Evolutionary conservation across 2,797 vertebrate genomes (phyloP), one percentile per base, ranked within the genome.

Genomic region (Myioborus miniatus): DNA sequence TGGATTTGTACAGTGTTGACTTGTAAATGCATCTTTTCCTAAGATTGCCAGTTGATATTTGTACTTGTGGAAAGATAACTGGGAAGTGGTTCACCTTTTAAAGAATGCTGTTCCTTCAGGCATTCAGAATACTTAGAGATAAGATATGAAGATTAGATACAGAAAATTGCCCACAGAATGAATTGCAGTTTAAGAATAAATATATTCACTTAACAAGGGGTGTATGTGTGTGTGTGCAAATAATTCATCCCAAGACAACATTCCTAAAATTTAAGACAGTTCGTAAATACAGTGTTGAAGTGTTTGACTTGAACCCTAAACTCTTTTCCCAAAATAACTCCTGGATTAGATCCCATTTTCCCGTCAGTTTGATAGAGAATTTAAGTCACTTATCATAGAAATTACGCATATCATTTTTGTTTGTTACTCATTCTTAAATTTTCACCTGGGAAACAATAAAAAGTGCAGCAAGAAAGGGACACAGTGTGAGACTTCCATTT

Each of bases 401-500:
- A 81, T 44, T 78, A 55, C 2, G 8, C 75, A 62, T 87, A 81
- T 87, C 87, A 92, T 88, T 77, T 86, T 92, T 93, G 82, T 69
- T 87, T 17, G 34, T 89, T 90, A 82, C 67, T 95, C 94, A 94
- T 94, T 91, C 92, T 79, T 56, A 71, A 92, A 83, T 91, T 93
- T 96, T 78, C 85, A 96, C 87, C 83, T 55, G 55, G 63, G 47
- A 91, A 69, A 75, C 43, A 75, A 20, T 63, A 47, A 68, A 84
- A 97, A 94, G 49, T 69, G 67, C 44, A 87, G 29, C 46, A 86
- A 86, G 59, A 91, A 55, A 93, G 63, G 78, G 56, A 49, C 59
- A 39, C 91, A 93, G 93, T 94, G 96, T 85, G 91, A 96, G 93
- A 90, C 84, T 97, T 97, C 97, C 98, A 98, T 99, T 97, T 97